Percentiles rank a stretch among this genome's conserved stretches.
These are phyloP conservation scores for Melipona bicolor DNA, from an alignment of 2,888 invertebrate genomes.

Conservation along the genomic window DNA sequence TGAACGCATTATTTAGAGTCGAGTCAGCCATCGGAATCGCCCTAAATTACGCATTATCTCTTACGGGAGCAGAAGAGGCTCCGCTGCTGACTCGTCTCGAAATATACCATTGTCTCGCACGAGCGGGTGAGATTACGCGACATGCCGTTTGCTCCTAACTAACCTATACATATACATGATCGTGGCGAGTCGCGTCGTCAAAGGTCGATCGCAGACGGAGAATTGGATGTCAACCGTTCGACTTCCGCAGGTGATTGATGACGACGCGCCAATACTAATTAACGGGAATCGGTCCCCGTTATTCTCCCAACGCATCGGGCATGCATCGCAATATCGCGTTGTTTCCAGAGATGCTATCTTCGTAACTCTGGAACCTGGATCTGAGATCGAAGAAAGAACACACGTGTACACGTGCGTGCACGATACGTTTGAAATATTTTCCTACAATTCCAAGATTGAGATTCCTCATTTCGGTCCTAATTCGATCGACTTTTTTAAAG, in stretches of 20 bases:
- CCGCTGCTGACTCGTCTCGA: conserved; percentile 62
- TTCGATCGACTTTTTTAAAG: too few relatives aligned
- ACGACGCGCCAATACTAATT: conserved; percentile 41
- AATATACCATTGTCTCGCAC: conserved; percentile 56
- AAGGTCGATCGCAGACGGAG: conserved; percentile 35
- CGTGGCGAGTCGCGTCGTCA: conserved; percentile 37
- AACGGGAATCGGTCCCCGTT: conserved; percentile 40
- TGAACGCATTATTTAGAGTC: conserved; percentile 64
- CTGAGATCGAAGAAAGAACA: not conserved
- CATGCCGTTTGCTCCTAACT: conserved; percentile 47
- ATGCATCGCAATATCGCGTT: not conserved
- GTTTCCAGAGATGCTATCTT: not conserved
- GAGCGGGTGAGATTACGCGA: conserved; percentile 53
- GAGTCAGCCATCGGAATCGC: conserved; percentile 62
- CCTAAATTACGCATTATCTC: conserved; percentile 68
- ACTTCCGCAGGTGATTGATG: conserved; percentile 54
- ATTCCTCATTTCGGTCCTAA: too few relatives aligned
- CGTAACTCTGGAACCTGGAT: not conserved
- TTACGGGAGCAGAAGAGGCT: conserved; percentile 52
- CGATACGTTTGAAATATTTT: too few relatives aligned
- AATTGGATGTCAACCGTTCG: conserved; percentile 44
- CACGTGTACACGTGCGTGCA: not conserved
- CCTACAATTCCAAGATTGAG: too few relatives aligned
- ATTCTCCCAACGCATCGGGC: conserved; percentile 13
- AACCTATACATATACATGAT: conserved; percentile 46